Conservation (phyloP, 2,888 invertebrate genomes). For the Ptychoptera contaminata region DNA sequence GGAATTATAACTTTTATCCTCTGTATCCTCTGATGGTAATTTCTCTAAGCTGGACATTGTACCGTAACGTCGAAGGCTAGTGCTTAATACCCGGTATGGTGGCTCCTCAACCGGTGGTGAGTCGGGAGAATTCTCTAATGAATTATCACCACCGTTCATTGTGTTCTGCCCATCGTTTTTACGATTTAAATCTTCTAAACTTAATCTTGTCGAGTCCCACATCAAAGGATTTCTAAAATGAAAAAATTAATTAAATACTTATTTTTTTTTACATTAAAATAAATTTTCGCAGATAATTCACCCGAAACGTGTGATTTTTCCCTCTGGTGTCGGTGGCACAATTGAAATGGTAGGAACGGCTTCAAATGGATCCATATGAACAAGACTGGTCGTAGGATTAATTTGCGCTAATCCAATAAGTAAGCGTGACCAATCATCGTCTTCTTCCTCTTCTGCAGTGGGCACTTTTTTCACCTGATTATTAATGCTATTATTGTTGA, state of each 20-base stretch:
- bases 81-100: conserved; percentile 51
- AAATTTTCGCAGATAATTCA: not conserved
- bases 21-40: conserved; percentile 43
- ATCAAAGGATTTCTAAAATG: not conserved
- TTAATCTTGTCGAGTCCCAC: not conserved
- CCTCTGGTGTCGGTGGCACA: conserved; percentile 59
- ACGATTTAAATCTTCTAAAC: conserved; percentile 4
- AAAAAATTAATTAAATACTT: not conserved
- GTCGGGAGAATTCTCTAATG: conserved; percentile 47
- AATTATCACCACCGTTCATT: conserved; percentile 10
- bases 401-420: conserved; percentile 44
- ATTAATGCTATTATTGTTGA: not conserved
- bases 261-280: not conserved
- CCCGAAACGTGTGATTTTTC: conserved; percentile 16
- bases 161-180: not conserved
- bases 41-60: conserved; percentile 59
- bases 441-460: conserved; percentile 32
- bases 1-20: conserved; percentile 26
- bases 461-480: conserved; percentile 14
- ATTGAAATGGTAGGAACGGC: conserved; percentile 53
- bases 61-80: conserved; percentile 39
- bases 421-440: conserved; percentile 49
- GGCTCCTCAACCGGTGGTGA: conserved; percentile 58
- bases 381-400: conserved; percentile 35
- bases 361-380: conserved; percentile 33